Conservation (phyloP, 2,113 vertebrate species). For the Nipponia nippon region DNA sequence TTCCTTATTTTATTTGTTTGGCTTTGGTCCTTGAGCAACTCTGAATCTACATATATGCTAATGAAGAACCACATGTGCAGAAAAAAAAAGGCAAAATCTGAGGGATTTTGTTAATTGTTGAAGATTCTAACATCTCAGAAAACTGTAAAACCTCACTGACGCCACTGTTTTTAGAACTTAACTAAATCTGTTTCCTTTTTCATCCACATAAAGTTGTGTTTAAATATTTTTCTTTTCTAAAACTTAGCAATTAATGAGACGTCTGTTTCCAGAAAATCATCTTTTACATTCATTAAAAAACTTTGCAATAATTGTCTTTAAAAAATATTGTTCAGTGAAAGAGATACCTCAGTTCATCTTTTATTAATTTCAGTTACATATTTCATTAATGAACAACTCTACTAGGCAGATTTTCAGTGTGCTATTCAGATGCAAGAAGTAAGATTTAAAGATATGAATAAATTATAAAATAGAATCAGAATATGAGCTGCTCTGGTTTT, state of each 20-base stretch:
- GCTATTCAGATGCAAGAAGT: background rate
- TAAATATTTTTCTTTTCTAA: background rate
- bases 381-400: background rate
- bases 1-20: background rate
- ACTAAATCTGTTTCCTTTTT: background rate
- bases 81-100: background rate
- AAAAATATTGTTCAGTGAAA: background rate
- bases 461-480: background rate
- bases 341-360: background rate
- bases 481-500: background rate
- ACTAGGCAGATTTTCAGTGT: background rate
- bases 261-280: background rate
- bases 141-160: background rate
- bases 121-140: background rate
- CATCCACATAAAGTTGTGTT: background rate
- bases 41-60: background rate
- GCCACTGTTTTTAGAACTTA: background rate
- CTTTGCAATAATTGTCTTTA: background rate
- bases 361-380: background rate
- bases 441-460: background rate
- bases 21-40: background rate
- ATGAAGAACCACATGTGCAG: background rate
- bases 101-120: background rate
- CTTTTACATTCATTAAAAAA: background rate
- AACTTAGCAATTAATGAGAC: background rate